A percentile compares a stretch with the other conserved stretches of the same genome.
These are phyloP conservation scores for Oenanthe melanoleuca DNA, from an alignment of 2,113 vertebrate genomes.

Conservation along the genomic window DNA sequence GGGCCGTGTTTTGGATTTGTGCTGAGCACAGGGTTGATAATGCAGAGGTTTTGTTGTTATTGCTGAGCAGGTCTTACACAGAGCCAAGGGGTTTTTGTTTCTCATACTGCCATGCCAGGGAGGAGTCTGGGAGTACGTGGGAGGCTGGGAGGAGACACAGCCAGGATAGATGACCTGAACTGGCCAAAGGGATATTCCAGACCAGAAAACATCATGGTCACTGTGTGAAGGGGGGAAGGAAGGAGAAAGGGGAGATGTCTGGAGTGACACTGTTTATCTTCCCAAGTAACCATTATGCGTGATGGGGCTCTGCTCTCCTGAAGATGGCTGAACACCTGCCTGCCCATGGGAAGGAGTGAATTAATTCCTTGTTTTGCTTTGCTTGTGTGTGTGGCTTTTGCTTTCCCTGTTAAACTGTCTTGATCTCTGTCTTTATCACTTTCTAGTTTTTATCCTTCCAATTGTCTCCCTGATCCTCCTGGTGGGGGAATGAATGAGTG, in stretches of 20 bases:
- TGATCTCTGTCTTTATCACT: neutral
- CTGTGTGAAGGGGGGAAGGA: too few species aligned
- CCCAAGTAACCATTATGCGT: neutral
- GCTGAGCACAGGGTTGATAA: neutral
- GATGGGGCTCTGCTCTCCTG: neutral
- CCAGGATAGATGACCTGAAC: neutral
- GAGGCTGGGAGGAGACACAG: neutral
- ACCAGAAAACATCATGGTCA: neutral
- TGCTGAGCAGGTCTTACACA: neutral
- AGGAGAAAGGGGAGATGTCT: neutral
- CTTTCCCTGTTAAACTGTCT: neutral
- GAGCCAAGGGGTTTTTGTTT: neutral
- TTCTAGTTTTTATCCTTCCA: neutral
- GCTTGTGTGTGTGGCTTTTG: neutral
- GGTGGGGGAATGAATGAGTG: neutral
- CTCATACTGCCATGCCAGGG: accelerated
- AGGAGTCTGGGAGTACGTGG: neutral
- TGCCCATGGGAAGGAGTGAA: neutral
- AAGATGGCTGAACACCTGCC: neutral
- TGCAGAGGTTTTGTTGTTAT: neutral
- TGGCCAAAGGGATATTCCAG: neutral
- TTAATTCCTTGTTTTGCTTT: neutral
- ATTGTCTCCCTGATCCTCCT: neutral
- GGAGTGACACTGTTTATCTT: neutral
- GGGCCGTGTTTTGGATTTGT: neutral